These are phyloP conservation scores for Nyctibius grandis DNA, from an alignment of 2,797 vertebrate species.

Conservation along the genomic window DNA sequence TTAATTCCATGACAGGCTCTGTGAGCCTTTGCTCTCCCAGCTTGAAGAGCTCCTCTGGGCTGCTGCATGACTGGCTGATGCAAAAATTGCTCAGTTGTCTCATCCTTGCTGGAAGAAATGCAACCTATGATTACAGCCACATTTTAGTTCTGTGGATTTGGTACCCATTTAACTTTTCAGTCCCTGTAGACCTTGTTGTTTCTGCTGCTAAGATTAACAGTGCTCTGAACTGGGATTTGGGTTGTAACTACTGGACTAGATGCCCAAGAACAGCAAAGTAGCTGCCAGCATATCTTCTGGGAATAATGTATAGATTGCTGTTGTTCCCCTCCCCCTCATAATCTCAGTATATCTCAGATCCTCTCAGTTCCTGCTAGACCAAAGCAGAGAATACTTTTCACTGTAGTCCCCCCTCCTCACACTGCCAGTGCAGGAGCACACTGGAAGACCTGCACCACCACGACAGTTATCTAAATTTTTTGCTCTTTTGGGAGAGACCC, in stretches of 20 bases:
- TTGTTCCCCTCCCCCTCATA: neutral
- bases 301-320: neutral
- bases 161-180: neutral
- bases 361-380: neutral
- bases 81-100: neutral
- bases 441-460: neutral
- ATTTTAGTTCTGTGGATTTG: neutral
- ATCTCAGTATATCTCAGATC: neutral
- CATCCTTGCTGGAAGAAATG: neutral
- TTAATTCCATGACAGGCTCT: neutral
- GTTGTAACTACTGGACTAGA: neutral
- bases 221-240: neutral
- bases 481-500: neutral
- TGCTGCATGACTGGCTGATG: neutral
- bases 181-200: neutral
- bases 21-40: neutral
- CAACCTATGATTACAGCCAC: neutral
- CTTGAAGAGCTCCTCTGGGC: neutral
- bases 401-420: neutral
- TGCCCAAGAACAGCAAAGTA: neutral
- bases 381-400: neutral
- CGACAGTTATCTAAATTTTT: neutral
- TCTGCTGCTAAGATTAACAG: neutral
- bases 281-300: neutral
- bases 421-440: neutral